A percentile compares a stretch with the other conserved stretches of the same genome.
Conservation (phyloP, 2,797 vertebrate genomes). For the Enteromius treurensis region DNA sequence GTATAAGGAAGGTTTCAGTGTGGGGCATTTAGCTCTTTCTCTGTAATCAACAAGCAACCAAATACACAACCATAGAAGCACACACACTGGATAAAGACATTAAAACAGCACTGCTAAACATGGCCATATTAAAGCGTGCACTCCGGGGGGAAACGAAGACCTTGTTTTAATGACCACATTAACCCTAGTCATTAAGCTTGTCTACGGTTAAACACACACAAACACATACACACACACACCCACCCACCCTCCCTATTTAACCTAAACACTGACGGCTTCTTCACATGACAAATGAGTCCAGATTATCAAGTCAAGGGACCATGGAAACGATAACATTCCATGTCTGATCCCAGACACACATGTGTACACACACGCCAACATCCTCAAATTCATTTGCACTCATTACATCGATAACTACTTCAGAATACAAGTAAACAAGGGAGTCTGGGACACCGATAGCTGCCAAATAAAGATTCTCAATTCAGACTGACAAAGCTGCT, state of each 20-base stretch:
- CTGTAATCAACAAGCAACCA: constrained; percentile 35
- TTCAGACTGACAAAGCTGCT: constrained; percentile 34
- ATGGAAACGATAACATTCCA: constrained; percentile 42
- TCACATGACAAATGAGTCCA: constrained; percentile 54
- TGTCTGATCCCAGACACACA: constrained; percentile 43
- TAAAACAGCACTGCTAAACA: constrained; percentile 42
- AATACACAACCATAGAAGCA: neutral
- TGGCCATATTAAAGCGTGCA: constrained; percentile 44
- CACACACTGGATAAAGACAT: constrained; percentile 45
- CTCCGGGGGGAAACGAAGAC: constrained; percentile 42
- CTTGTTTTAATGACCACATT: constrained; percentile 59
- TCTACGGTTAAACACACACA: constrained; percentile 42
- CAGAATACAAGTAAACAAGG: constrained; percentile 46
- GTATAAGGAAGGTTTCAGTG: constrained; percentile 16
- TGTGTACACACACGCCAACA: neutral
- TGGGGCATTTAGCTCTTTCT: constrained; percentile 19
- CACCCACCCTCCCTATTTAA: constrained; percentile 20
- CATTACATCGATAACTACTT: constrained; percentile 51
- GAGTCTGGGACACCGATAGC: constrained; percentile 32
- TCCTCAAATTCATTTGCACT: constrained; percentile 52
- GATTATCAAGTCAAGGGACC: constrained; percentile 55
- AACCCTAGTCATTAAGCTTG: constrained; percentile 53
- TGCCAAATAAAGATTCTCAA: constrained; percentile 43
- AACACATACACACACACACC: constrained; percentile 38
- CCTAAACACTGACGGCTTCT: constrained; percentile 48